These are phyloP conservation scores for Drosophila suboccidentalis DNA, from an alignment of 2,888 invertebrate genomes.

Conservation along the genomic window DNA sequence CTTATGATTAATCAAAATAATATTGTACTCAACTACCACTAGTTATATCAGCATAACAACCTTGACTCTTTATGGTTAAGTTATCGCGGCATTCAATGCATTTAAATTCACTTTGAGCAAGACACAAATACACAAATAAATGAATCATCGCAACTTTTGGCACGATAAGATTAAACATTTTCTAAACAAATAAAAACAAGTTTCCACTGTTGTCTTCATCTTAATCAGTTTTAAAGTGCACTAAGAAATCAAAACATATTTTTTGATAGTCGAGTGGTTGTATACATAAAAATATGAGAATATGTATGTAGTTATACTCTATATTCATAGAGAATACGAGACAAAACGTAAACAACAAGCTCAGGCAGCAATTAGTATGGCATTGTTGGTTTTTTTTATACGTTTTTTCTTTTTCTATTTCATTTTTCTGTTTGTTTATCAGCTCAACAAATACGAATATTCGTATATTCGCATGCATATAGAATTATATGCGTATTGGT, in stretches of 20 bases:
- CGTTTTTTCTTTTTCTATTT: background rate
- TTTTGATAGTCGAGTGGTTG: slow-evolving; percentile 1
- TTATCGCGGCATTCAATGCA: slow-evolving; percentile 22
- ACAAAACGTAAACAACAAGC: slow-evolving; percentile 59
- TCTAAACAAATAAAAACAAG: slow-evolving; percentile 23
- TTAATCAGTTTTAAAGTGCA: slow-evolving; percentile 41
- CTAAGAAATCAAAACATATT: slow-evolving; percentile 45
- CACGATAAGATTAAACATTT: slow-evolving; percentile 37
- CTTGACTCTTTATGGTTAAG: slow-evolving; percentile 23
- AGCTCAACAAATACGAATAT: slow-evolving; percentile 27
- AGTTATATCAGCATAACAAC: slow-evolving; percentile 4
- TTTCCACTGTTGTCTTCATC: slow-evolving; percentile 18
- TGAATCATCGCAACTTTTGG: slow-evolving; percentile 37
- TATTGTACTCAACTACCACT: slow-evolving; percentile 6
- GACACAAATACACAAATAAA: slow-evolving; percentile 19
- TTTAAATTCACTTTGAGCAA: slow-evolving; percentile 2
- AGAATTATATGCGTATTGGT: slow-evolving; percentile 15
- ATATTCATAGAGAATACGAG: slow-evolving; percentile 7
- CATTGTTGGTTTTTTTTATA: slow-evolving; percentile 22
- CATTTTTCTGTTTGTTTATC: slow-evolving; percentile 47
- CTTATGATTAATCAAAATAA: background rate
- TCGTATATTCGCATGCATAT: slow-evolving; percentile 4
- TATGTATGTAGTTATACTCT: background rate
- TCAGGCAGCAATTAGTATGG: slow-evolving; percentile 40
- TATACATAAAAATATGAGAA: background rate